A percentile compares a stretch with the other conserved stretches of the same genome.
These are phyloP conservation scores for Theristicus caerulescens DNA, from an alignment of 2,113 vertebrate genomes.

Conservation along the genomic window DNA sequence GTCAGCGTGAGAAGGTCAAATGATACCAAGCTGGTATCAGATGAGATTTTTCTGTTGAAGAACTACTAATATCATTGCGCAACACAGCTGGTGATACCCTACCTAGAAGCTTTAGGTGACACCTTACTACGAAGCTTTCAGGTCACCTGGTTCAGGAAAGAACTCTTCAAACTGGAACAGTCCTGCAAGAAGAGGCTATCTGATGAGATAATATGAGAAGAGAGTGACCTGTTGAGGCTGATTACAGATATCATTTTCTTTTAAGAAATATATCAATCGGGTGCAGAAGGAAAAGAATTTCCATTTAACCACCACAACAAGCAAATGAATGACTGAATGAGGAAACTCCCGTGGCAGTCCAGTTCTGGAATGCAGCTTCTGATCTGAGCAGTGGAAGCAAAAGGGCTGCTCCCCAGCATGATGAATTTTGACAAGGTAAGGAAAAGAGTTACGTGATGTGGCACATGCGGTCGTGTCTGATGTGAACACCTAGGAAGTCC, in stretches of 20 bases:
- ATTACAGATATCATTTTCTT: not conserved
- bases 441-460: not conserved
- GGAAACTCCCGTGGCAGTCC: not conserved
- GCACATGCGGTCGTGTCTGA: not conserved
- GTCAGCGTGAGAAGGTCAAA: not conserved
- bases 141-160: not conserved
- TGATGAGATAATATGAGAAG: not conserved
- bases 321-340: not conserved
- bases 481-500: not conserved
- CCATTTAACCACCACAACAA: not conserved
- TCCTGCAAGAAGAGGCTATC: not conserved
- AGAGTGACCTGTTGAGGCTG: not conserved
- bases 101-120: not conserved
- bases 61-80: not conserved
- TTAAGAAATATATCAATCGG: not conserved
- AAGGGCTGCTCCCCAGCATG: not conserved
- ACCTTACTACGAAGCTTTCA: not conserved
- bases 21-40: not conserved
- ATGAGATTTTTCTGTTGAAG: not conserved
- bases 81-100: not conserved
- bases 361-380: not conserved
- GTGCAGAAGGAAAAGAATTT: not conserved
- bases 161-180: not conserved
- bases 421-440: not conserved
- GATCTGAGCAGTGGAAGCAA: accelerated